These are phyloP conservation scores for Acarapis woodi DNA, from an alignment of 1,140 invertebrate genomes.

Conservation along the genomic window DNA sequence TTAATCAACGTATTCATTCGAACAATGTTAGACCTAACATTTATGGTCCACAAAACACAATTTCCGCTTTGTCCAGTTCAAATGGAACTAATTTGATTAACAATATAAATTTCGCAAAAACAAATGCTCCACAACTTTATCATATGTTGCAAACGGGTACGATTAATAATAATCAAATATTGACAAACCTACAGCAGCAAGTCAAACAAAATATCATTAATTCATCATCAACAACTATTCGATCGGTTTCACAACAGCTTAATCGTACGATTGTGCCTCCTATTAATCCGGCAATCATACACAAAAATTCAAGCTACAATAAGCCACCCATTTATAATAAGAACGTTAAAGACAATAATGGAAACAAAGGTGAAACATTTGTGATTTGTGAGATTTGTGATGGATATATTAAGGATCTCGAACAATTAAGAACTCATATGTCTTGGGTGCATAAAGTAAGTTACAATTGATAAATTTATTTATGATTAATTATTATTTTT, in stretches of 20 bases:
- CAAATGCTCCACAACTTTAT: slow-evolving; percentile 6
- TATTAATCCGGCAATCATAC: not conserved
- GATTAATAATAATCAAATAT: not conserved
- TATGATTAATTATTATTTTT: not conserved
- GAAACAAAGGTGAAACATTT: slow-evolving; percentile 21
- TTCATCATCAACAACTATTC: slow-evolving; percentile 1
- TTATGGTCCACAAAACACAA: not conserved
- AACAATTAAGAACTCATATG: slow-evolving; percentile 73
- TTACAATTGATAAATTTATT: not conserved
- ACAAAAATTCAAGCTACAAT: not conserved
- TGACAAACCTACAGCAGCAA: slow-evolving; percentile 3
- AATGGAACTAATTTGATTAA: not conserved
- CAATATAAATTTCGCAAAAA: not conserved
- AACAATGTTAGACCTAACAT: not conserved
- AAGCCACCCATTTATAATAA: not conserved
- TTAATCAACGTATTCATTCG: not conserved
- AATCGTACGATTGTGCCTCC: not conserved
- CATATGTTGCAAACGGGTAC: slow-evolving; percentile 7
- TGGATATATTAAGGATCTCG: slow-evolving; percentile 73
- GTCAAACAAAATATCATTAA: not conserved
- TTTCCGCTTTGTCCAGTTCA: too few relatives aligned
- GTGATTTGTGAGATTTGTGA: slow-evolving; percentile 86
- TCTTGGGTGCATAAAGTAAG: slow-evolving; percentile 61
- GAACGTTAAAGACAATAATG: not conserved
- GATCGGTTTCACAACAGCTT: not conserved